Evolutionary conservation across 2,113 vertebrate genomes (phyloP).

Genomic region (Sclerurus mexicanus): DNA sequence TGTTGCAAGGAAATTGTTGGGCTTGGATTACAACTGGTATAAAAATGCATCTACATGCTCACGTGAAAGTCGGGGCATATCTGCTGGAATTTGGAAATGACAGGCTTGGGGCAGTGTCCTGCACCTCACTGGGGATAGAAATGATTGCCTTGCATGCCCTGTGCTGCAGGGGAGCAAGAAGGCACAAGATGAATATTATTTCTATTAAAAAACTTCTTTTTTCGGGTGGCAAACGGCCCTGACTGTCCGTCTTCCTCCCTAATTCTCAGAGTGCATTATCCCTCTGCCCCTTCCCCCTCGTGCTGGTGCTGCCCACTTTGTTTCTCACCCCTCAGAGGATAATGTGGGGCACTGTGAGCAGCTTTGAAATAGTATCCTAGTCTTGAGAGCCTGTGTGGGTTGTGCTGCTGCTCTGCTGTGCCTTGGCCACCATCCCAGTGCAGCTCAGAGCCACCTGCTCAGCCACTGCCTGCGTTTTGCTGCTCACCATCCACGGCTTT

Average conservation of each 20-base stretch:
- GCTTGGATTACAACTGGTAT: neutral
- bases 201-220: neutral
- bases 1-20: neutral
- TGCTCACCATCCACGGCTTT: neutral
- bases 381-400: neutral
- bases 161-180: neutral
- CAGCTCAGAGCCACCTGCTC: neutral
- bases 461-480: neutral
- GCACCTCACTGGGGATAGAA: neutral
- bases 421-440: neutral
- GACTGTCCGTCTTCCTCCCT: neutral
- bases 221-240: neutral
- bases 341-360: neutral
- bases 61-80: neutral
- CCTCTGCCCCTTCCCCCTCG: neutral
- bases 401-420: neutral
- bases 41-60: neutral
- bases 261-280: neutral
- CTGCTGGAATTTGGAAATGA: neutral
- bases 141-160: neutral
- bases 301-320: neutral
- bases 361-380: neutral
- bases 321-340: neutral
- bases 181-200: neutral
- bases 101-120: neutral